phyloP scores from a whole-genome alignment of 2,888 invertebrate genomes.

The Calliopum simillimum region DNA sequence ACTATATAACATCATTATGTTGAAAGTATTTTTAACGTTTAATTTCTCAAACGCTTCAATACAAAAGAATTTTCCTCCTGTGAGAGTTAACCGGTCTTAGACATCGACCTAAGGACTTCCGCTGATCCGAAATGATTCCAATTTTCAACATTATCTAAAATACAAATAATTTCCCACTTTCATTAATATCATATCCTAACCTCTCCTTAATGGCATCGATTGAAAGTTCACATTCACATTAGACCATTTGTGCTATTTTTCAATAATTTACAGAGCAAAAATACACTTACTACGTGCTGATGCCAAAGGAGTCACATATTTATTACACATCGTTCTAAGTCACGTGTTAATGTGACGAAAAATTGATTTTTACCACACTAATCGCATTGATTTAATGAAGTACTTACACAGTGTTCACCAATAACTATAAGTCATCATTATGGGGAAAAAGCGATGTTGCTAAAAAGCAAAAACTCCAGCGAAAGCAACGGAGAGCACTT shows the following conservation, averaged over 20 bases:
- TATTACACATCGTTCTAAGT: slow-evolving; percentile 40
- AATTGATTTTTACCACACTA: slow-evolving; percentile 34
- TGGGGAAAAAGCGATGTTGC: background rate
- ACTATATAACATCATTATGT: too few species aligned
- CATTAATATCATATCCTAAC: slow-evolving; percentile 23
- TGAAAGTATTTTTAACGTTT: too few species aligned
- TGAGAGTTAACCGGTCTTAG: too few species aligned
- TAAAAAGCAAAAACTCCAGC: background rate
- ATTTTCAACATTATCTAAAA: too few species aligned
- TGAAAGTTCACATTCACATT: background rate
- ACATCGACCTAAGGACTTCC: too few species aligned
- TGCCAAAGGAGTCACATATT: slow-evolving; percentile 24
- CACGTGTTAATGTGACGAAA: slow-evolving; percentile 59
- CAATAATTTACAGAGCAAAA: slow-evolving; percentile 12
- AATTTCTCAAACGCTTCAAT: too few species aligned
- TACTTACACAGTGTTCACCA: slow-evolving; percentile 52
- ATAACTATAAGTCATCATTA: slow-evolving; percentile 58
- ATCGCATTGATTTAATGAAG: slow-evolving; percentile 58
- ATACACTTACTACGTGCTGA: slow-evolving; percentile 21
- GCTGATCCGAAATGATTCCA: too few species aligned
- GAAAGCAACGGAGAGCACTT: too few species aligned
- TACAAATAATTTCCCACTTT: slow-evolving; percentile 26
- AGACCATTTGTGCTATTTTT: background rate
- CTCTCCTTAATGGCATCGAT: slow-evolving; percentile 23
- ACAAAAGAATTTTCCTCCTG: too few species aligned